phyloP scores from a whole-genome alignment of 2,888 invertebrate genomes.

The Prosapia bicincta region DNA sequence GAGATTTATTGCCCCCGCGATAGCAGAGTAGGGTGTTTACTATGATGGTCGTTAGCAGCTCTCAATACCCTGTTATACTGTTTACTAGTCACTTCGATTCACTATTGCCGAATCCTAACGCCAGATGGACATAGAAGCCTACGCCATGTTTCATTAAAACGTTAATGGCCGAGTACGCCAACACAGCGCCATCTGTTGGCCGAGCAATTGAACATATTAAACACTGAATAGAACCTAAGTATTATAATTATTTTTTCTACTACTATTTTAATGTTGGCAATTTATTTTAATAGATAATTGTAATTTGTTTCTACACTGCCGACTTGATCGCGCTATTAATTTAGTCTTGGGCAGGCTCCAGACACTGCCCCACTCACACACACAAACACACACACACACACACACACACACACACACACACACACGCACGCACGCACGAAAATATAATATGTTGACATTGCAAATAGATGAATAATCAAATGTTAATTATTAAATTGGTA shows the following conservation, averaged over 20 bases:
- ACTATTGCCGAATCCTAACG: not conserved
- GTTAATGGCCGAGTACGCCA: not conserved
- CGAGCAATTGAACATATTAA: not conserved
- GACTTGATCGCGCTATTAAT: not conserved
- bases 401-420: no score
- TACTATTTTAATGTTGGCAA: not conserved
- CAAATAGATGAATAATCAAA: no score
- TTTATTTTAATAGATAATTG: not conserved
- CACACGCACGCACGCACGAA: no score
- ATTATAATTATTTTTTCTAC: not conserved
- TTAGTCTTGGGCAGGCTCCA: not conserved
- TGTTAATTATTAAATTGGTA: no score
- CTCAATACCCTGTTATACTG: no score
- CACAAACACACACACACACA: no score
- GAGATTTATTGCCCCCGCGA: no score
- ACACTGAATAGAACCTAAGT: not conserved
- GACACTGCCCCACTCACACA: no score
- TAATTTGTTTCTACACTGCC: not conserved
- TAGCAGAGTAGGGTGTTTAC: no score
- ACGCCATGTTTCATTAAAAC: not conserved
- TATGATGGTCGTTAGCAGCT: no score
- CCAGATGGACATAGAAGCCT: not conserved
- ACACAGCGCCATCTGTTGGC: not conserved
- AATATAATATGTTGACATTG: no score
- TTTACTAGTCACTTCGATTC: no score